A percentile compares a stretch with the other conserved stretches of the same genome.
Evolutionary conservation across 1,140 invertebrate species (phyloP).

Genomic region (Sesamia nonagrioides): DNA sequence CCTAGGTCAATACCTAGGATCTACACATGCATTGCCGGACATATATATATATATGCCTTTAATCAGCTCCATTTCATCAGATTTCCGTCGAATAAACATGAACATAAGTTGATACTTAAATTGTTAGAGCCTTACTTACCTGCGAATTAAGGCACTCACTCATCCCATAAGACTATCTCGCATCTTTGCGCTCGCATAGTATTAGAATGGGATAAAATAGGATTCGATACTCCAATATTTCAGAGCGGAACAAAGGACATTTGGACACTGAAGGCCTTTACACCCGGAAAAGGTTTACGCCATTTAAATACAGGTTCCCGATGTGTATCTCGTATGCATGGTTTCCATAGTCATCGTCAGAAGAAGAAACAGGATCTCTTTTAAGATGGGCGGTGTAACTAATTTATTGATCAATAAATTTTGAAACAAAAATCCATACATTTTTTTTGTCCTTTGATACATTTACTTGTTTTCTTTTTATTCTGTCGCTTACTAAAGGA

Average conservation of each 20-base stretch:
- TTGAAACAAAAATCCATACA: too few relatives aligned
- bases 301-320: background rate
- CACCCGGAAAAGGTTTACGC: background rate
- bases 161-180: background rate
- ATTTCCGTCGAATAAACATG: background rate
- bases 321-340: background rate
- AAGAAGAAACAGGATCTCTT: background rate
- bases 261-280: background rate
- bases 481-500: background rate
- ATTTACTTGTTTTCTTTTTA: background rate
- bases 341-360: background rate
- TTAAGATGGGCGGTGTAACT: too few relatives aligned
- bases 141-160: background rate
- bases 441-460: background rate
- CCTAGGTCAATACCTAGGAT: too few relatives aligned
- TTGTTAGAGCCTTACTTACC: background rate
- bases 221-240: too few relatives aligned
- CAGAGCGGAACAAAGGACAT: background rate
- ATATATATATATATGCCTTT: too few relatives aligned
- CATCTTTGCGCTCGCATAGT: background rate
- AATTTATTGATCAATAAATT: too few relatives aligned
- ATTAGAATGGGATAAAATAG: too few relatives aligned
- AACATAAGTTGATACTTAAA: background rate
- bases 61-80: background rate
- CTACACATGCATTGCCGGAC: too few relatives aligned